A percentile compares a stretch with the other conserved stretches of the same genome.
phyloP scores from a whole-genome alignment of 2,888 invertebrate species.

The Drosophila subquinaria region DNA sequence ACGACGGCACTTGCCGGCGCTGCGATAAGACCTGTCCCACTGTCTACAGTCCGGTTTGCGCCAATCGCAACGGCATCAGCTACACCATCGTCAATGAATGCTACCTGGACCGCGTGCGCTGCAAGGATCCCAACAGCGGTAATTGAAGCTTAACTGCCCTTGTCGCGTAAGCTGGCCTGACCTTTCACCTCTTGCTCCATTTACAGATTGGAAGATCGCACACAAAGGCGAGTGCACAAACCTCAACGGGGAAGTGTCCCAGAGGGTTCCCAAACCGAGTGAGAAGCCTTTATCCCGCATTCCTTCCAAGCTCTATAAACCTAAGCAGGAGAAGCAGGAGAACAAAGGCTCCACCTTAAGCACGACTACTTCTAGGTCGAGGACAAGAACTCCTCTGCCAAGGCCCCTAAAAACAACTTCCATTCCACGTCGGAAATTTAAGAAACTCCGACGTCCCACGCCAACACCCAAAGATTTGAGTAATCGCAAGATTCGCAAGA shows the following conservation, averaged over 20 bases:
- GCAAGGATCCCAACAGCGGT: slow-evolving; percentile 74
- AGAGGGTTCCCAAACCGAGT: slow-evolving; percentile 27
- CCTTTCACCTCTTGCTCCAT: neutral
- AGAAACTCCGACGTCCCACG: slow-evolving; percentile 26
- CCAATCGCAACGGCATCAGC: slow-evolving; percentile 67
- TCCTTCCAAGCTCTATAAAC: slow-evolving; percentile 35
- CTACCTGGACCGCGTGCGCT: slow-evolving; percentile 68
- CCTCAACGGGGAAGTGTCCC: slow-evolving; percentile 19
- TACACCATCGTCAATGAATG: slow-evolving; percentile 79
- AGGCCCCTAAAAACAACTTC: neutral
- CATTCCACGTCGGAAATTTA: neutral
- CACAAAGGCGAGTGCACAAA: slow-evolving; percentile 64
- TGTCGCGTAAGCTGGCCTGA: neutral
- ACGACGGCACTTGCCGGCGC: slow-evolving; percentile 66
- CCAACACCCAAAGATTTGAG: slow-evolving; percentile 45
- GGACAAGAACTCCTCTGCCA: neutral
- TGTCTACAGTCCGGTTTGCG: slow-evolving; percentile 71
- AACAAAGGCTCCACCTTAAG: neutral
- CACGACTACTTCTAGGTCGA: neutral
- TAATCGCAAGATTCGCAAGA: slow-evolving; percentile 65
- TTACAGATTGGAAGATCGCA: slow-evolving; percentile 64
- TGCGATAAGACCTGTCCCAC: slow-evolving; percentile 68
- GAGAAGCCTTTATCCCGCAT: slow-evolving; percentile 17
- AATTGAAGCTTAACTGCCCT: slow-evolving; percentile 27
- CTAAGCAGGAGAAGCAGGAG: slow-evolving; percentile 2